A percentile compares a stretch with the other conserved stretches of the same genome.
Evolutionary conservation across 2,113 vertebrate species (phyloP).

Genomic region (Microtus richardsoni): DNA sequence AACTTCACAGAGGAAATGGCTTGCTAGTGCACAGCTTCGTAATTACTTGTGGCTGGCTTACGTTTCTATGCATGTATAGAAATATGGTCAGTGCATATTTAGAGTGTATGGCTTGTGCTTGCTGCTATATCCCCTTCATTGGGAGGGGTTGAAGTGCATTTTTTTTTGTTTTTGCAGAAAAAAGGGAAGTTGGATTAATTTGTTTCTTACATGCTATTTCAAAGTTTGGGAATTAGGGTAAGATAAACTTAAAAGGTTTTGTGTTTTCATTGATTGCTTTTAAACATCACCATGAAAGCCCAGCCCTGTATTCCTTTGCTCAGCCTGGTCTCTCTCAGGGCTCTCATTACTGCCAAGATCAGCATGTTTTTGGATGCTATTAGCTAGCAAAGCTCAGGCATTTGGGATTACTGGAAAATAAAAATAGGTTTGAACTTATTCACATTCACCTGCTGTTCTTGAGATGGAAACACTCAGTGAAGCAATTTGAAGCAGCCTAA

Average conservation of each 20-base stretch:
- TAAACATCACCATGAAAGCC: conserved; percentile 47
- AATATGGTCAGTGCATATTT: not conserved
- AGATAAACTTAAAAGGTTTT: not conserved
- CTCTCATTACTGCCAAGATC: conserved; percentile 52
- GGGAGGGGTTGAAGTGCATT: not conserved
- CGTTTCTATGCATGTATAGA: not conserved
- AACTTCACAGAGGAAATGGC: not conserved
- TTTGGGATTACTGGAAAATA: conserved; percentile 80
- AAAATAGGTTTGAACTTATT: conserved; percentile 80
- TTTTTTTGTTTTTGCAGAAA: not conserved
- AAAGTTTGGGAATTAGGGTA: not conserved
- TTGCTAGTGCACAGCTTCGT: not conserved
- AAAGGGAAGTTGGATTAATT: not conserved
- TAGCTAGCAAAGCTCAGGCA: conserved; percentile 60
- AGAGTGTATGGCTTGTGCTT: not conserved
- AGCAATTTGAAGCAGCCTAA: conserved; percentile 74
- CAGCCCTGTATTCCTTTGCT: not conserved
- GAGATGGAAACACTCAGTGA: conserved; percentile 79
- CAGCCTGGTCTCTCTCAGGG: conserved; percentile 11
- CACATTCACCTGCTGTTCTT: conserved; percentile 80
- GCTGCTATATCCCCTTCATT: not conserved
- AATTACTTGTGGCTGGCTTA: not conserved
- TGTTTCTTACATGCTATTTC: not conserved
- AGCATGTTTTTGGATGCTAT: conserved; percentile 58
- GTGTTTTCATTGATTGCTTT: conserved; percentile 36